These are phyloP conservation scores for Rhopilema esculentum DNA, from an alignment of 30 jellyfish, hydroid and myxozoan species.

Conservation along the genomic window DNA sequence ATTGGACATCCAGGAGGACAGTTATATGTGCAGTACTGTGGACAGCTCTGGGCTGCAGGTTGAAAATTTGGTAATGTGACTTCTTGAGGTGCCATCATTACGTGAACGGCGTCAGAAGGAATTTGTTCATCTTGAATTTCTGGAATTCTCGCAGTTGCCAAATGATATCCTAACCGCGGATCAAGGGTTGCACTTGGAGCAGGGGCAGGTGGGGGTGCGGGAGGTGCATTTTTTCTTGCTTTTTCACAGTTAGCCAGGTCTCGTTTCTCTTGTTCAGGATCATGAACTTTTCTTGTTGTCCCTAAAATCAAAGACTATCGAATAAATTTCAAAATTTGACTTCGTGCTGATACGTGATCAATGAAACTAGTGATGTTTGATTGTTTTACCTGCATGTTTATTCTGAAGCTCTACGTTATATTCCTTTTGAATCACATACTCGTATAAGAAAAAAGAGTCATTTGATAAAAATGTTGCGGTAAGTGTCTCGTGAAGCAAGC, in stretches of 20 bases:
- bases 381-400: background rate
- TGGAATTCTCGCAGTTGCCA: constrained; percentile 89
- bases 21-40: constrained; percentile 52
- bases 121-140: constrained; percentile 34
- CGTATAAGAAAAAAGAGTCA: too few relatives aligned
- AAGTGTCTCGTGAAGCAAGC: too few relatives aligned
- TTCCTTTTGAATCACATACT: too few relatives aligned
- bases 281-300: constrained; percentile 74
- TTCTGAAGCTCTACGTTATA: background rate
- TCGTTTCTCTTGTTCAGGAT: constrained; percentile 71
- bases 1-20: constrained; percentile 76
- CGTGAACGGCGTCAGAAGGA: constrained; percentile 23
- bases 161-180: constrained; percentile 92
- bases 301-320: constrained; percentile 29
- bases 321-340: background rate
- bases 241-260: constrained; percentile 82
- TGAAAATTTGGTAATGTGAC: background rate
- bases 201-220: constrained; percentile 92
- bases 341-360: background rate
- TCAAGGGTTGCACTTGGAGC: constrained; percentile 81
- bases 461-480: too few relatives aligned
- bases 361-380: background rate
- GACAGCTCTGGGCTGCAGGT: constrained; percentile 13
- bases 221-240: constrained; percentile 78
- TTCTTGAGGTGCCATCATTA: constrained; percentile 37